Evolutionary conservation across 1,140 invertebrate genomes (phyloP).

Genomic region (Pachyrhynchus sulphureomaculatus): DNA sequence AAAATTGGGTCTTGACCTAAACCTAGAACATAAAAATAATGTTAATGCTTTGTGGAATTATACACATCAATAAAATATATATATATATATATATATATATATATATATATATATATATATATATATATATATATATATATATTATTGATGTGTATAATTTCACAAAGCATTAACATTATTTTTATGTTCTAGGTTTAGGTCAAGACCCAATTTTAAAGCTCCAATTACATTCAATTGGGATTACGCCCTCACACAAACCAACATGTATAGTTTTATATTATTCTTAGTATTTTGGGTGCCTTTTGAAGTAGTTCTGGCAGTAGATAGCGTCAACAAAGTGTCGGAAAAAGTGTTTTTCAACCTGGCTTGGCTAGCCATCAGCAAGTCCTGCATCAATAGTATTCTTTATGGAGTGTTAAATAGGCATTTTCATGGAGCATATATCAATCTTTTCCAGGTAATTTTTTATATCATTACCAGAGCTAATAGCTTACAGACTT

Average conservation of each 20-base stretch:
- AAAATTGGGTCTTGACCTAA: conserved; percentile 57
- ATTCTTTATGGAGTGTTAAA: conserved; percentile 67
- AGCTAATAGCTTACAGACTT: too few species aligned
- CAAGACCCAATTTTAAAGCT: conserved; percentile 61
- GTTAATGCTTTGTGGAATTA: too few species aligned
- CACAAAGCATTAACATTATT: too few species aligned
- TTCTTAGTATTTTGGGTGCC: conserved; percentile 71
- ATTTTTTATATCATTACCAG: too few species aligned
- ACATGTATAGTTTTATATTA: conserved; percentile 65
- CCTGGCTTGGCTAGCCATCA: conserved; percentile 67
- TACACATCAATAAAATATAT: too few species aligned
- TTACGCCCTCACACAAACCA: conserved; percentile 63
- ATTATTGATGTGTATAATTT: too few species aligned
- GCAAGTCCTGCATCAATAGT: conserved; percentile 68
- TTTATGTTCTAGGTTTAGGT: conserved; percentile 35
- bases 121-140: too few species aligned
- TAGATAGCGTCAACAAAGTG: conserved; percentile 56
- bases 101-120: too few species aligned
- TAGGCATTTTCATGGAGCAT: conserved; percentile 72
- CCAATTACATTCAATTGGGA: conserved; percentile 64
- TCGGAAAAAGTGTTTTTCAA: conserved; percentile 61
- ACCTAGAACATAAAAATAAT: conserved; percentile 6
- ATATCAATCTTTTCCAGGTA: conserved; percentile 66
- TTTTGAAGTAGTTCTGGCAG: conserved; percentile 58
- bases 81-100: too few species aligned